Evolutionary conservation across 2,888 invertebrate genomes (phyloP).

Genomic region (Scrobipalpa costella): DNA sequence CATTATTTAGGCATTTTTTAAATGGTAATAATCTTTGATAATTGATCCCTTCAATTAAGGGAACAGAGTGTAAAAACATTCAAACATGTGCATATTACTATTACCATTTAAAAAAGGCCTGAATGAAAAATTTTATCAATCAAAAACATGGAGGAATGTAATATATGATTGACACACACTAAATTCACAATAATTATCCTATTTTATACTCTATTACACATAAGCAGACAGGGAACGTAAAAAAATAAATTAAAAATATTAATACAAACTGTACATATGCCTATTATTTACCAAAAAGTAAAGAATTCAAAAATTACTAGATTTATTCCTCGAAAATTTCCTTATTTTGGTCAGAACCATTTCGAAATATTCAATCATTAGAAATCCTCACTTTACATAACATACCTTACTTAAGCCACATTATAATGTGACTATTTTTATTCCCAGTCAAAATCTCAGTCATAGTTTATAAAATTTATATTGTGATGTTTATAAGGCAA

Average conservation of each 20-base stretch:
- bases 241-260: slow-evolving; percentile 1
- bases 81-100: neutral
- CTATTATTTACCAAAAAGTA: neutral
- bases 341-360: neutral
- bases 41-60: too few relatives aligned
- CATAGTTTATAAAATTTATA: neutral
- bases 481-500: neutral
- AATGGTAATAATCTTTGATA: too few relatives aligned
- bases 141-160: neutral
- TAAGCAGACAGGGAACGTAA: neutral
- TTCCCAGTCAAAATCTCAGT: neutral
- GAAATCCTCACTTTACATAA: neutral
- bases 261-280: slow-evolving; percentile 10
- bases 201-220: neutral
- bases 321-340: neutral
- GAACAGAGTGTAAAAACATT: neutral
- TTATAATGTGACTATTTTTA: neutral
- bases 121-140: neutral
- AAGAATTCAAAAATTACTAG: neutral
- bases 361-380: neutral
- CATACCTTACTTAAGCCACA: neutral
- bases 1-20: too few relatives aligned
- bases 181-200: neutral
- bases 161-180: neutral
- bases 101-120: neutral